These are phyloP conservation scores for Andrena trimmerana DNA, from an alignment of 2,888 invertebrate species.

Conservation along the genomic window DNA sequence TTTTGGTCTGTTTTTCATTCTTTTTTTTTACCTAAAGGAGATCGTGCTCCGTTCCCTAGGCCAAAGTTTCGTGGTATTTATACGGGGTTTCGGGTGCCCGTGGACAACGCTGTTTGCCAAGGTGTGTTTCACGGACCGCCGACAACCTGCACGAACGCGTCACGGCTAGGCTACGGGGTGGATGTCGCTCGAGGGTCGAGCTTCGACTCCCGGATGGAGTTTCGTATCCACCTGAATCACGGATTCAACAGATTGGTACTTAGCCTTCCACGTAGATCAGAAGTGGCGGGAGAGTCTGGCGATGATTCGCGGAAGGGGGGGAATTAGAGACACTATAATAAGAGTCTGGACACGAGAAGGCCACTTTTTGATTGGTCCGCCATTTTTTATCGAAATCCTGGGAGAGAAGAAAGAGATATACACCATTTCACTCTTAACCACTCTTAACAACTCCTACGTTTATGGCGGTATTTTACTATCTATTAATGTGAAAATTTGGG, in stretches of 20 bases:
- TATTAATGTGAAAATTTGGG: too few species aligned
- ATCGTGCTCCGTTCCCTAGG: constrained; percentile 48
- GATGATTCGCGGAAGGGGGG: neutral
- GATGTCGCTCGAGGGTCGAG: constrained; percentile 62
- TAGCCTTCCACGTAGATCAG: neutral
- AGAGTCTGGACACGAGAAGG: too few species aligned
- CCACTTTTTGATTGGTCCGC: too few species aligned
- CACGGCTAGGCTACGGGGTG: constrained; percentile 62
- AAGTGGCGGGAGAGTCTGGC: neutral
- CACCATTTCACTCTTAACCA: too few species aligned
- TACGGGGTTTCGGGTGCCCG: constrained; percentile 45
- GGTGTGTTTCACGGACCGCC: constrained; percentile 4
- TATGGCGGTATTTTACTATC: too few species aligned
- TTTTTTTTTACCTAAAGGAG: constrained; percentile 53
- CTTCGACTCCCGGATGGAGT: constrained; percentile 63
- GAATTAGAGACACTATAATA: too few species aligned
- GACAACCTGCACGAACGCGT: constrained; percentile 31
- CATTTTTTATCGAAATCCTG: too few species aligned
- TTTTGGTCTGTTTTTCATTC: too few species aligned
- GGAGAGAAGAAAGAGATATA: too few species aligned
- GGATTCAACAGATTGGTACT: constrained; percentile 41
- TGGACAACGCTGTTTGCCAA: constrained; percentile 46
- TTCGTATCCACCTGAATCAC: constrained; percentile 67
- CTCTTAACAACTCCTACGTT: too few species aligned
- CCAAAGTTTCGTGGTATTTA: constrained; percentile 42